Conservation (phyloP, 1,140 invertebrate genomes). For the Anastrepha obliqua region DNA sequence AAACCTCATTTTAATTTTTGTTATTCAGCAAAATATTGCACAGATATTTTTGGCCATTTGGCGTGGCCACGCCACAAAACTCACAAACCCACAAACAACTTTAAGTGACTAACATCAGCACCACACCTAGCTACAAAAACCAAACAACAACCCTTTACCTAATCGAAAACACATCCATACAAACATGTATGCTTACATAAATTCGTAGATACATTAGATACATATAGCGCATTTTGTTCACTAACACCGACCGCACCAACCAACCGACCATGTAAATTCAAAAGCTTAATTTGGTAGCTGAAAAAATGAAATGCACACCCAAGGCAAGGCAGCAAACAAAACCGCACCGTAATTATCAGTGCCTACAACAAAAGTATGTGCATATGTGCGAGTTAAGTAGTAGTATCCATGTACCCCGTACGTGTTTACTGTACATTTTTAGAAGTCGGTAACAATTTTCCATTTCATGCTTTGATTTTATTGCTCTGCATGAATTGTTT, state of each 20-base stretch:
- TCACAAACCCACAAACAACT: background rate
- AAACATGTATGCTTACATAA: background rate
- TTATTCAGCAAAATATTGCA: constrained; percentile 1
- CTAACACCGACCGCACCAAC: background rate
- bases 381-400: background rate
- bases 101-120: background rate
- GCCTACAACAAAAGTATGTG: background rate
- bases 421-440: constrained; percentile 1
- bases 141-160: constrained; percentile 32
- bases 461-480: constrained; percentile 40
- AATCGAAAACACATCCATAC: background rate
- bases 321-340: constrained; percentile 26
- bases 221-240: background rate
- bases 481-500: constrained; percentile 24
- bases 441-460: constrained; percentile 12
- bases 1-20: background rate
- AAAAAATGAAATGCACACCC: background rate
- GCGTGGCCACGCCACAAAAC: background rate
- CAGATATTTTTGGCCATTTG: constrained; percentile 5
- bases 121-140: constrained; percentile 23
- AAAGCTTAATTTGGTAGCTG: constrained; percentile 46
- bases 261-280: constrained; percentile 24
- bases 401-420: background rate
- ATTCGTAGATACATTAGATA: background rate
- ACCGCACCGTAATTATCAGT: constrained; percentile 25